Evolutionary conservation across 2,113 vertebrate genomes (phyloP).

Genomic region (Catharus bicknelli): DNA sequence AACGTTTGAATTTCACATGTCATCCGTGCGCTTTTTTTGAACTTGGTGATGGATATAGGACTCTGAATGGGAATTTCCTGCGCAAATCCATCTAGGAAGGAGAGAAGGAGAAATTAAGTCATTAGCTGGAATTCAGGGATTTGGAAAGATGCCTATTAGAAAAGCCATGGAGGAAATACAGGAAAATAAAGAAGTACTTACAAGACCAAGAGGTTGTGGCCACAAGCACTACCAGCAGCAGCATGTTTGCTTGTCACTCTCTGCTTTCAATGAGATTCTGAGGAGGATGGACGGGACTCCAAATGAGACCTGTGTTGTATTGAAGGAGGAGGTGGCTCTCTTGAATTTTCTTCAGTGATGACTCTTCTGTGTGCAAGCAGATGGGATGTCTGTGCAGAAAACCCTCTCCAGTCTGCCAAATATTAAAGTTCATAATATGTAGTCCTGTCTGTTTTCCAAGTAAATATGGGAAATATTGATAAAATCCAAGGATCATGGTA

Average conservation of each 20-base stretch:
- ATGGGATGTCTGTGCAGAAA: neutral
- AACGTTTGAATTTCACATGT: neutral
- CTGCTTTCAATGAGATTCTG: neutral
- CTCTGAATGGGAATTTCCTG: neutral
- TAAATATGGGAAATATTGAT: neutral
- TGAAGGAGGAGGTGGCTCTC: neutral
- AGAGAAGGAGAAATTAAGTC: neutral
- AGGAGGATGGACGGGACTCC: neutral
- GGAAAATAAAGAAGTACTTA: neutral
- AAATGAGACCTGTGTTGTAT: neutral
- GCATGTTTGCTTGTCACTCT: neutral
- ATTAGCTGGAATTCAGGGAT: neutral
- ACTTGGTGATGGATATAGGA: neutral
- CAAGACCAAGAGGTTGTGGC: neutral
- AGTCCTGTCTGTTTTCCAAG: neutral
- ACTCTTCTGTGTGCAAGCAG: neutral
- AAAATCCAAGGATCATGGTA: neutral
- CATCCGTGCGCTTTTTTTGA: neutral
- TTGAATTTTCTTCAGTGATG: accelerated
- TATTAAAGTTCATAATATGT: neutral
- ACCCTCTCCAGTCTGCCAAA: neutral
- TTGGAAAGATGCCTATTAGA: neutral
- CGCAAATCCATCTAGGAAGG: neutral
- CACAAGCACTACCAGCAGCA: neutral
- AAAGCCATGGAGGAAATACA: neutral